These are phyloP conservation scores for Tragelaphus strepsiceros DNA, from an alignment of 2,113 vertebrate genomes.

Conservation along the genomic window DNA sequence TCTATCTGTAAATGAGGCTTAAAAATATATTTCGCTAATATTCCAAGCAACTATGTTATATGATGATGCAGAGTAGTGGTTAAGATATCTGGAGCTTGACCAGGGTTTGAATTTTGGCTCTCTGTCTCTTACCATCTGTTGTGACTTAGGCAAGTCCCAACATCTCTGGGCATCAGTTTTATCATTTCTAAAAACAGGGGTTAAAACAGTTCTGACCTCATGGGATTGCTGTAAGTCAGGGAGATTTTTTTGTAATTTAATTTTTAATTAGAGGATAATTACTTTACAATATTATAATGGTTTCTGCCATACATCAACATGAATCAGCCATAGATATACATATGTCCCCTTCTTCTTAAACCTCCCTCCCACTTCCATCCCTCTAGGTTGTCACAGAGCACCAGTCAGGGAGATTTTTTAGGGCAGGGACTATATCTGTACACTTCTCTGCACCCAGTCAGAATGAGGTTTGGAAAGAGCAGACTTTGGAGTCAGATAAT, in stretches of 20 bases:
- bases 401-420: not conserved
- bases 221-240: not conserved
- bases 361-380: not conserved
- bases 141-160: slow-evolving; percentile 12
- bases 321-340: not conserved
- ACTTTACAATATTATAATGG: not conserved
- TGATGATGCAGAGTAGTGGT: not conserved
- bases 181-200: slow-evolving; percentile 31
- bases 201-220: slow-evolving; percentile 19
- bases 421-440: not conserved
- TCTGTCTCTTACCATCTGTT: not conserved
- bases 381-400: not conserved
- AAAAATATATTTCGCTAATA: slow-evolving; percentile 10
- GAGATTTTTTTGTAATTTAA: not conserved
- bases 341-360: not conserved
- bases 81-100: not conserved
- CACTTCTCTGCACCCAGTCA: not conserved
- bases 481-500: not conserved
- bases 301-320: not conserved
- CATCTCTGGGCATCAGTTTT: slow-evolving; percentile 10
- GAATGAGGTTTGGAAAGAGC: not conserved
- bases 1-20: not conserved
- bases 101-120: not conserved
- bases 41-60: not conserved
- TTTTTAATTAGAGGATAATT: not conserved